Percentiles rank a stretch among this genome's conserved stretches.
These are phyloP conservation scores for Porites cylindrica DNA, from an alignment of 92 coral and sea anemone genomes.

Conservation along the genomic window DNA sequence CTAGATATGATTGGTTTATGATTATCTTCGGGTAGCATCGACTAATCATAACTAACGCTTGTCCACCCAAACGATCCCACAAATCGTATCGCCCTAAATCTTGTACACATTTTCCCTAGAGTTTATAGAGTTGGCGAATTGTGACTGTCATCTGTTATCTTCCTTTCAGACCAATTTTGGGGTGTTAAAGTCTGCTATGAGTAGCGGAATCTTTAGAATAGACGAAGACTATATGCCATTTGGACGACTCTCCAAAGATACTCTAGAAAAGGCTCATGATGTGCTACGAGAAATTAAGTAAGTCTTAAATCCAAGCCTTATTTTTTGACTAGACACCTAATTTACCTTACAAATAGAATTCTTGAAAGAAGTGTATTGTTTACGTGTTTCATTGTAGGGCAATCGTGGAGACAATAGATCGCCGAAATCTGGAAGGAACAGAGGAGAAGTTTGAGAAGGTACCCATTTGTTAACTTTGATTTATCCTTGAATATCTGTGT, in stretches of 20 bases:
- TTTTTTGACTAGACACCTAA: not conserved
- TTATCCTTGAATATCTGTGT: no score
- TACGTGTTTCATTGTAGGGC: conserved; percentile 30
- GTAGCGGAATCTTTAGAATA: conserved; percentile 25
- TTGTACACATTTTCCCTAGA: no score
- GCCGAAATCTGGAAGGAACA: conserved; percentile 53
- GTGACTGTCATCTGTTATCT: not conserved
- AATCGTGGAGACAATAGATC: conserved; percentile 52
- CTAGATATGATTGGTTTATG: no score
- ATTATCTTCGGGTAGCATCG: no score
- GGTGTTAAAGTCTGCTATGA: conserved; percentile 41
- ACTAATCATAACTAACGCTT: no score
- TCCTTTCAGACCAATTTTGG: conserved; percentile 58
- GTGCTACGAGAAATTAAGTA: conserved; percentile 79
- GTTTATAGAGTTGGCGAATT: no score
- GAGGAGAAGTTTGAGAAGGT: conserved; percentile 71
- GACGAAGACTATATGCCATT: conserved; percentile 85
- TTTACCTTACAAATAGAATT: not conserved
- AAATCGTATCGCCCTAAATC: no score
- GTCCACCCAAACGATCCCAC: no score
- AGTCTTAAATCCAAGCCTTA: conserved; percentile 23
- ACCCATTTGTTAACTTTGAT: not conserved
- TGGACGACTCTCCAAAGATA: conserved; percentile 80
- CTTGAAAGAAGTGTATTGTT: not conserved
- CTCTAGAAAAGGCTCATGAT: conserved; percentile 74